These are phyloP conservation scores for Plecturocebus donacophilus DNA, from an alignment of 2,113 vertebrate species.

Conservation along the genomic window DNA sequence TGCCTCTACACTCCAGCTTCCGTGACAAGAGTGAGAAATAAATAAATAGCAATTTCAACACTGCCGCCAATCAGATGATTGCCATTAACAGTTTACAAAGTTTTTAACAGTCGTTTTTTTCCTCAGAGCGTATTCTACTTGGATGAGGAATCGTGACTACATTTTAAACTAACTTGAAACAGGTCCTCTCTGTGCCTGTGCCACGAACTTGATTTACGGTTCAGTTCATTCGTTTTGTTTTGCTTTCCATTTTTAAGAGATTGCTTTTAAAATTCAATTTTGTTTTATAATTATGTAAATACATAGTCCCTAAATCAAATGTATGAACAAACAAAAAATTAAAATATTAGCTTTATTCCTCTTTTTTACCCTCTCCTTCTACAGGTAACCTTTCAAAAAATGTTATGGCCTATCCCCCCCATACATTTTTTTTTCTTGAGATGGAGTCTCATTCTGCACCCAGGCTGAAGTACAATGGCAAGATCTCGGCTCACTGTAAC, in stretches of 20 bases:
- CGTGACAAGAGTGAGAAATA: too few relatives aligned
- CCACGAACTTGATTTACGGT: slow-evolving; percentile 21
- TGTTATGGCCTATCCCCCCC: not conserved
- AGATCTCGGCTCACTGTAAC: too few relatives aligned
- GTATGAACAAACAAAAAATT: not conserved
- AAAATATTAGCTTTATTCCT: not conserved
- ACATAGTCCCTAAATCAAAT: slow-evolving; percentile 31
- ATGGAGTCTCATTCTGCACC: too few relatives aligned
- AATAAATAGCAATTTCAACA: not conserved
- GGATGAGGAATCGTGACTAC: slow-evolving; percentile 5
- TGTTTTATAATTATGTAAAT: slow-evolving; percentile 52
- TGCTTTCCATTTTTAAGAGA: slow-evolving; percentile 40
- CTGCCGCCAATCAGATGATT: not conserved
- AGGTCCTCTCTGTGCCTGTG: not conserved
- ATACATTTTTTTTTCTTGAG: too few relatives aligned
- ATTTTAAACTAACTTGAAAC: not conserved
- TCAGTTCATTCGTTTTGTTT: not conserved
- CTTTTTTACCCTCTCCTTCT: not conserved
- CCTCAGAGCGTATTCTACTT: not conserved
- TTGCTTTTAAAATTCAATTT: slow-evolving; percentile 34
- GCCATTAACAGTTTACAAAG: slow-evolving; percentile 4
- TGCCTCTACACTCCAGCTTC: too few relatives aligned
- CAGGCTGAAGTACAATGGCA: too few relatives aligned
- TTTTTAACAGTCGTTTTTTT: slow-evolving; percentile 10
- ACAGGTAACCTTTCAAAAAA: slow-evolving; percentile 30